Base-by-base conservation (phyloP, 2,888 invertebrate genomes). In the Chrysolina oricalcia region DNA sequence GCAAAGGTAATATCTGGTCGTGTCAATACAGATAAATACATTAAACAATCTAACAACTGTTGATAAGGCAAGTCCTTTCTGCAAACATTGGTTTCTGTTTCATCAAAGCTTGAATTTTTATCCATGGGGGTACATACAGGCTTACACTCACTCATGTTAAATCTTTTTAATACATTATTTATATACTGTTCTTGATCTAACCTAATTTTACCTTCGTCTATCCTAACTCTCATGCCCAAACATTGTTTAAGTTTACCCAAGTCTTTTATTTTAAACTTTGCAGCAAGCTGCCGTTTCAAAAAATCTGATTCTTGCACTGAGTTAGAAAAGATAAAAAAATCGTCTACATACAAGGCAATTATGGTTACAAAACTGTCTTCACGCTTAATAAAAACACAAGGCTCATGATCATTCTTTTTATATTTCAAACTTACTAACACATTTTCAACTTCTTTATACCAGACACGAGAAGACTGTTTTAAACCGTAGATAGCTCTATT, bases 281-380 rank as follows among this genome's bases (percentile, higher is more conserved):
- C 66, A 74, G 56, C 73, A 59, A 82, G 73, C 63, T 81, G 46
- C 19, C 17, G 48, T 73, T 78, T 80, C 17, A 79, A 69, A 69
- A 50, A 56, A 59, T 71, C 48, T 64, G 77, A 70, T 74, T 70
- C 69, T 46, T 15, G 15, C 17, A 64, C 23, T 67, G 70, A 41
- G 56, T 80, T 81, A 50, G 76, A 78, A 75, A 82, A 80, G 69
- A 81, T 74, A 65, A 81, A 80, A 70, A 81, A 82, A 72, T 82
- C 73, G 50, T 73, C 68, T 10, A 68, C 80, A 79, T 80, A 81
- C n/a, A 81, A 59, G 9, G 80, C 79, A 69, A 82, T 66, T 46
- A 80, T 73, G n/a, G 78, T 80, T 56, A 75, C 66, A 10, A 70
- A 56, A 72, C 56, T 19, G 65, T 72, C 48, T 41, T 66, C 70